These are phyloP conservation scores for Orthonyx spaldingii DNA, from an alignment of 2,113 vertebrate species.

Conservation along the genomic window DNA sequence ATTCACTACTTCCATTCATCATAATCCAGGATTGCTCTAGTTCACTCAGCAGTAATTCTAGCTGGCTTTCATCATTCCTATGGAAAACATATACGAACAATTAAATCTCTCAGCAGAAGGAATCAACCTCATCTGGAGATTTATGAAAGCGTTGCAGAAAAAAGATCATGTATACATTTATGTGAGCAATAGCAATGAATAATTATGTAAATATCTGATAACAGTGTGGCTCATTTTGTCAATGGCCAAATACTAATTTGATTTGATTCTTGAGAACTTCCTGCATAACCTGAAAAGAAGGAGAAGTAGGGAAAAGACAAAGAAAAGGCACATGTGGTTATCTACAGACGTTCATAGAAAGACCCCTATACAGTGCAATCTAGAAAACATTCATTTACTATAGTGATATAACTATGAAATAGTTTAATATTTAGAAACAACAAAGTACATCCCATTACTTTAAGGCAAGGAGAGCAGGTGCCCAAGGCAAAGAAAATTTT, in stretches of 20 bases:
- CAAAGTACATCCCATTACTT: background rate
- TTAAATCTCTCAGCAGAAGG: slow-evolving; percentile 48
- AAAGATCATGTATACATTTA: background rate
- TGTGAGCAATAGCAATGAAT: background rate
- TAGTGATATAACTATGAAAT: background rate
- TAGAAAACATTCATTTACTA: background rate
- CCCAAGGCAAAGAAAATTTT: background rate
- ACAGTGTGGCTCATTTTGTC: background rate
- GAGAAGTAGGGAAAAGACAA: background rate
- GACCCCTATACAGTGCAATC: background rate
- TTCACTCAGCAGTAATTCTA: slow-evolving; percentile 35
- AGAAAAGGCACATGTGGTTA: background rate
- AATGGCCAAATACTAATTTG: background rate
- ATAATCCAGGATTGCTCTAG: background rate
- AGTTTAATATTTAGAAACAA: background rate
- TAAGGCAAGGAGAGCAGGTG: background rate
- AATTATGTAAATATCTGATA: background rate
- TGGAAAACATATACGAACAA: slow-evolving; percentile 16
- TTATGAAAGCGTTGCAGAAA: background rate
- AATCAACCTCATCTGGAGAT: background rate
- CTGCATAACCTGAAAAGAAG: background rate
- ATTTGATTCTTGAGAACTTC: background rate
- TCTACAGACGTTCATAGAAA: background rate
- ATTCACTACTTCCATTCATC: slow-evolving; percentile 38
- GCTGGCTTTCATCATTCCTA: slow-evolving; percentile 31